phyloP scores from a whole-genome alignment of 2,797 vertebrate genomes.

The Chaenodraco wilsoni region DNA sequence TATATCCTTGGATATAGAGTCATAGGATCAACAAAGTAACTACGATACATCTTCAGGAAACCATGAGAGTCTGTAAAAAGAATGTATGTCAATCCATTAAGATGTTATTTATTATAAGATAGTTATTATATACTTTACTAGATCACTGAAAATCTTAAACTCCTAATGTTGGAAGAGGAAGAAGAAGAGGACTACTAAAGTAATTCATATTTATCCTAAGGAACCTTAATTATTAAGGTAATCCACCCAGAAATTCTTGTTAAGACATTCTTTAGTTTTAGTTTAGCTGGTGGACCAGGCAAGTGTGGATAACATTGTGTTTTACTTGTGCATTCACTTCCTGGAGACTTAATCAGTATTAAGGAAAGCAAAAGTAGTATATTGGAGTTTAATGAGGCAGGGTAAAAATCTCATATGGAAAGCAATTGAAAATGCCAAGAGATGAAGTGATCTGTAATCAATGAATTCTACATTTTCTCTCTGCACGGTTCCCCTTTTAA shows the following conservation, averaged over 20 bases:
- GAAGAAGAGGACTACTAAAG: background rate
- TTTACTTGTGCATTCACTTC: conserved; percentile 41
- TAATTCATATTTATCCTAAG: background rate
- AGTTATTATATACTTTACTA: too few species aligned
- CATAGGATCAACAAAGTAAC: too few species aligned
- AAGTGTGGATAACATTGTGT: background rate
- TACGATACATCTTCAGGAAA: too few species aligned
- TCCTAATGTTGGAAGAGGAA: background rate
- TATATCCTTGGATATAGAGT: too few species aligned
- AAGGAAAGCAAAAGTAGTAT: conserved; percentile 26
- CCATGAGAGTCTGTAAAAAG: too few species aligned
- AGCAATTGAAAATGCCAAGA: conserved; percentile 44
- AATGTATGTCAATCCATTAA: too few species aligned
- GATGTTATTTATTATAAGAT: too few species aligned
- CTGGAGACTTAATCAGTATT: conserved; percentile 30
- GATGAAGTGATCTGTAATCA: conserved; percentile 41
- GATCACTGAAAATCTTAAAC: background rate
- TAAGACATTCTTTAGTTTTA: background rate
- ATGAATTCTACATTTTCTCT: conserved; percentile 43
- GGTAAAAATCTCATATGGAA: conserved; percentile 31
- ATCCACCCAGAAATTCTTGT: background rate
- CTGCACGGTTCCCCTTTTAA: conserved; percentile 18
- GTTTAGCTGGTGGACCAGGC: background rate
- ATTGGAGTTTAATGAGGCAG: conserved; percentile 28
- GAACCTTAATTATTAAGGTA: background rate